Evolutionary conservation across 2,113 vertebrate genomes (phyloP).

Genomic region (Blennius ocellaris): DNA sequence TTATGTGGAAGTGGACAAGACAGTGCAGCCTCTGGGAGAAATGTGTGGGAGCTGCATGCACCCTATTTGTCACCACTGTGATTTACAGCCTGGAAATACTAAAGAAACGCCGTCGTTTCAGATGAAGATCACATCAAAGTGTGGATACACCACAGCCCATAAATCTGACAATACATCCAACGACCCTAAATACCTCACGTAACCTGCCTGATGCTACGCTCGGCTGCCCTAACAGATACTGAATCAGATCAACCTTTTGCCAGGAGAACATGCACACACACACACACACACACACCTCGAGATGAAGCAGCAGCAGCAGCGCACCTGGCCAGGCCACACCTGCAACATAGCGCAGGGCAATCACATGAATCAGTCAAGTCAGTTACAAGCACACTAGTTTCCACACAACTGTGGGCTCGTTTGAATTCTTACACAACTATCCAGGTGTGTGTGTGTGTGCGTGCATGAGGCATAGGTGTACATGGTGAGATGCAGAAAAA

Average conservation of each 20-base stretch:
- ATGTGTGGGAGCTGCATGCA: constrained; percentile 30
- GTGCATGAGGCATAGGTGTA: constrained; percentile 6
- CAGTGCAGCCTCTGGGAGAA: constrained; percentile 39
- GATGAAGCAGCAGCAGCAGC: constrained; percentile 11
- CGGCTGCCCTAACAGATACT: constrained; percentile 33
- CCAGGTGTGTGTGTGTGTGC: constrained; percentile 54
- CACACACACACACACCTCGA: constrained; percentile 54
- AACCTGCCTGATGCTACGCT: constrained; percentile 1
- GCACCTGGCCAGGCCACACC: constrained; percentile 76
- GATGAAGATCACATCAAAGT: constrained; percentile 36
- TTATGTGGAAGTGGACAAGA: constrained; percentile 55
- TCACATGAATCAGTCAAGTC: constrained; percentile 75
- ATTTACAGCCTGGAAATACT: constrained; percentile 45
- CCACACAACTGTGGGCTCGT: constrained; percentile 56
- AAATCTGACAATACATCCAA: constrained; percentile 53
- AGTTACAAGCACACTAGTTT: constrained; percentile 52
- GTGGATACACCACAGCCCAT: constrained; percentile 30
- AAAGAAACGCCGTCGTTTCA: constrained; percentile 15
- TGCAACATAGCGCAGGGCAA: constrained; percentile 58
- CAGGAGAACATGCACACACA: constrained; percentile 45
- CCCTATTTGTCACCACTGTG: constrained; percentile 53
- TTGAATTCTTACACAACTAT: constrained; percentile 56
- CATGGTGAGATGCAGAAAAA: constrained; percentile 36
- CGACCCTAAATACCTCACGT: constrained; percentile 36
- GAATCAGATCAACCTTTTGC: constrained; percentile 46